Base-by-base conservation (phyloP, 2,797 vertebrate species). In the Melopsittacus undulatus region DNA sequence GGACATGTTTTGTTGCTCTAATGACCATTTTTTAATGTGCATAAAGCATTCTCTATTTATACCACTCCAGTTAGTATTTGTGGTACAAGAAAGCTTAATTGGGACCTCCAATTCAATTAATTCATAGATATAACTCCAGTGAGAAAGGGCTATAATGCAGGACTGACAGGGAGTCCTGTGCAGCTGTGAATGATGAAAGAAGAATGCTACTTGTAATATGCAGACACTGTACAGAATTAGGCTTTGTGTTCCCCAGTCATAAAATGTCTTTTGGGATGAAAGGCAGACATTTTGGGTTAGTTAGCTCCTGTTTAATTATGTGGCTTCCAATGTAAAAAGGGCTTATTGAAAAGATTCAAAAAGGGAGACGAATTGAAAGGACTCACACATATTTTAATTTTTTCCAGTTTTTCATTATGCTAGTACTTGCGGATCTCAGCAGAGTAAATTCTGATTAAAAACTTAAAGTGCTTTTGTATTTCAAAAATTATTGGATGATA, bases 181-280 rank as follows among this genome's bases (percentile, higher is more conserved):
- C 21, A 12, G 67, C 69, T 87, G 70, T 75, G 78, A 96, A 85
- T 78, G 86, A 94, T 94, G 90, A 86, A 94, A 96, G 69, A 91
- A 91, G 90, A 95, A 94, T 78, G 76, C 80, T 95, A 77, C 79
- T 97, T 89, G 36, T 83, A 92, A 94, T 93, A 76, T 59, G 83
- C 87, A 92, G 92, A 94, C 91, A 90, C 56, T 88, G 83, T 94
- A 87, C 83, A 95, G 92, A 96, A 94, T 95, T 94, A 94, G 46
- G 74, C 92, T 95, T 95, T 95, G 86, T 94, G 87, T 91, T 95
- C 64, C 24, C 43, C 54, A 87, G 70, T 89, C 78, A 88, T 83
- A 89, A 84, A 95, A 95, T 81, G 89, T 82, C 92, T 93, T 90
- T 90, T 91, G 90, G 90, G 90, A 96, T 93, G 83, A 94, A 95